Evolutionary conservation across 2,113 vertebrate species (phyloP).

Genomic region (Epinephelus lanceolatus): DNA sequence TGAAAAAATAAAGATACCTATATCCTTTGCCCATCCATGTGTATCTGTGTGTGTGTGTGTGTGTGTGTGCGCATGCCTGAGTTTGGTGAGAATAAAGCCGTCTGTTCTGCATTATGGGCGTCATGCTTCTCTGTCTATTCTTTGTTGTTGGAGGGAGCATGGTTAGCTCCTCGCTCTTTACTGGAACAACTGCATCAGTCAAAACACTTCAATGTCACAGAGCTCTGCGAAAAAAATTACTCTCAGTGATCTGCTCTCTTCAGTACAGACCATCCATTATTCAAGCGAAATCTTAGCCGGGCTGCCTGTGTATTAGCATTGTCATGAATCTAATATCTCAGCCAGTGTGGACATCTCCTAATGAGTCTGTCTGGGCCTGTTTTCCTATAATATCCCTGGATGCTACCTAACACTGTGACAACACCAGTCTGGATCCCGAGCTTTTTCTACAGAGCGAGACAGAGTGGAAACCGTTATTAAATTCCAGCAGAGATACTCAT

Average conservation of each 20-base stretch:
- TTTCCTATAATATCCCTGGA: conserved; percentile 71
- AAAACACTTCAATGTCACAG: conserved; percentile 48
- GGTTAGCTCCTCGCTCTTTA: conserved; percentile 33
- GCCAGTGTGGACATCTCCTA: conserved; percentile 63
- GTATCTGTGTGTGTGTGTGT: background rate
- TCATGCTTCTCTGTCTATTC: conserved; percentile 12
- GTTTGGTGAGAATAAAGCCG: conserved; percentile 20
- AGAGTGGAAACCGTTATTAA: conserved; percentile 71
- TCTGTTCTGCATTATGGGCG: conserved; percentile 24
- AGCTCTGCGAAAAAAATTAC: conserved; percentile 1
- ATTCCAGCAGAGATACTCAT: conserved; percentile 73
- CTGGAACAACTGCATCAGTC: conserved; percentile 54
- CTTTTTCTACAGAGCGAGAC: conserved; percentile 40
- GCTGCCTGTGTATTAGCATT: conserved; percentile 45
- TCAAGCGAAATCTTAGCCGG: conserved; percentile 57
- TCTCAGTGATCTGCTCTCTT: conserved; percentile 16
- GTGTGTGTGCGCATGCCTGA: background rate
- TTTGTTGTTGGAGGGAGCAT: conserved; percentile 13
- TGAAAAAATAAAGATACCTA: background rate
- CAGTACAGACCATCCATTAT: conserved; percentile 58
- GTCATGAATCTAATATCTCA: conserved; percentile 62
- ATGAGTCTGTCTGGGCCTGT: conserved; percentile 74
- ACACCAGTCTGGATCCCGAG: conserved; percentile 57
- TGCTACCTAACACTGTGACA: conserved; percentile 80
- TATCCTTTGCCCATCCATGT: background rate